phyloP scores from a whole-genome alignment of 2,113 vertebrate genomes.

The Myotis brandtii region DNA sequence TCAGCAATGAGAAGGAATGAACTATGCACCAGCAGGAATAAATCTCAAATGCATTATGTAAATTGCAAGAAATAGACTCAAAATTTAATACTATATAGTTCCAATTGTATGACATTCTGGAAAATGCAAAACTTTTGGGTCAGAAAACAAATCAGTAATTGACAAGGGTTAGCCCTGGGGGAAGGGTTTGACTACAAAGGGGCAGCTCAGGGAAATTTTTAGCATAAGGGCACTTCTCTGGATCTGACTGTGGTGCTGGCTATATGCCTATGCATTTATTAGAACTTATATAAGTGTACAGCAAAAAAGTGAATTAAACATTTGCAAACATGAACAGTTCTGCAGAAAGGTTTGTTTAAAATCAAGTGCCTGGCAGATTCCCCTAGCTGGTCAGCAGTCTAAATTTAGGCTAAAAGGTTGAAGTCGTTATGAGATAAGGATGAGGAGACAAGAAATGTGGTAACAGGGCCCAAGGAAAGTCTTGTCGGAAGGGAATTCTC shows the following conservation, averaged over 20 bases:
- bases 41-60: background rate
- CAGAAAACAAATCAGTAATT: slow-evolving; percentile 13
- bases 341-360: slow-evolving; percentile 11
- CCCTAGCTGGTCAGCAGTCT: background rate
- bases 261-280: background rate
- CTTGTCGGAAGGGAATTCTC: background rate
- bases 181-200: background rate
- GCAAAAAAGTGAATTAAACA: background rate
- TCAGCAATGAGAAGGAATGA: background rate
- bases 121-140: background rate
- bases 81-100: background rate
- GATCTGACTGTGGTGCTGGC: background rate
- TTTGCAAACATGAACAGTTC: background rate
- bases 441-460: background rate
- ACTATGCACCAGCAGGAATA: background rate
- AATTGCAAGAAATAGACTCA: background rate
- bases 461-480: background rate
- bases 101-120: background rate
- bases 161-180: background rate
- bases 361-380: background rate
- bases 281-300: background rate
- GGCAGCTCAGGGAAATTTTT: background rate
- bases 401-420: background rate
- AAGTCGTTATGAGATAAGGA: background rate
- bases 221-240: background rate